phyloP scores from a whole-genome alignment of 2,797 vertebrate genomes.

The Smutsia temminckii region DNA sequence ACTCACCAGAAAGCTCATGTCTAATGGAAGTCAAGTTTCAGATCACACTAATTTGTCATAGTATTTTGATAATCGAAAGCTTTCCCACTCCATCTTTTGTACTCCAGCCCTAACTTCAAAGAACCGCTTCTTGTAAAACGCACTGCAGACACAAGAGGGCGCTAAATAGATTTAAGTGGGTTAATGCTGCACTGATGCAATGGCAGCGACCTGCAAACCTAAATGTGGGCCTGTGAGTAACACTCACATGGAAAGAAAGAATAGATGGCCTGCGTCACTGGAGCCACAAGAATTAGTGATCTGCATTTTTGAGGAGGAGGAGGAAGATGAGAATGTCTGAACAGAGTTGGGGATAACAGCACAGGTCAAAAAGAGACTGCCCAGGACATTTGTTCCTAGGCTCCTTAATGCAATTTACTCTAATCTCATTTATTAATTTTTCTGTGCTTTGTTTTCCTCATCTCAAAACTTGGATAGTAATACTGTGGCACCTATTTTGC shows the following conservation, averaged over 20 bases:
- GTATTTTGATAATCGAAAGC: background rate
- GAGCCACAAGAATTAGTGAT: background rate
- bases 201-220: background rate
- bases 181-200: rapidly evolving
- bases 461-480: background rate
- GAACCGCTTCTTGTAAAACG: background rate
- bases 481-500: background rate
- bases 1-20: background rate
- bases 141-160: conserved; percentile 56
- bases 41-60: background rate
- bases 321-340: background rate
- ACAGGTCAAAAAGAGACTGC: background rate
- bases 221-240: background rate
- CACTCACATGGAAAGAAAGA: background rate
- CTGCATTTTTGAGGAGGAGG: background rate
- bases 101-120: rapidly evolving
- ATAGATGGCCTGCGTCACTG: background rate
- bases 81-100: background rate
- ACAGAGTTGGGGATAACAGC: background rate
- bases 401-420: background rate
- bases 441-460: background rate
- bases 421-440: background rate
- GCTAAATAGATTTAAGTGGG: conserved; percentile 42
- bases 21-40: background rate
- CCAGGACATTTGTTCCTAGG: background rate